These are phyloP conservation scores for Drosophila pseudoobscura DNA, from an alignment of 1,140 invertebrate species.

Conservation along the genomic window DNA sequence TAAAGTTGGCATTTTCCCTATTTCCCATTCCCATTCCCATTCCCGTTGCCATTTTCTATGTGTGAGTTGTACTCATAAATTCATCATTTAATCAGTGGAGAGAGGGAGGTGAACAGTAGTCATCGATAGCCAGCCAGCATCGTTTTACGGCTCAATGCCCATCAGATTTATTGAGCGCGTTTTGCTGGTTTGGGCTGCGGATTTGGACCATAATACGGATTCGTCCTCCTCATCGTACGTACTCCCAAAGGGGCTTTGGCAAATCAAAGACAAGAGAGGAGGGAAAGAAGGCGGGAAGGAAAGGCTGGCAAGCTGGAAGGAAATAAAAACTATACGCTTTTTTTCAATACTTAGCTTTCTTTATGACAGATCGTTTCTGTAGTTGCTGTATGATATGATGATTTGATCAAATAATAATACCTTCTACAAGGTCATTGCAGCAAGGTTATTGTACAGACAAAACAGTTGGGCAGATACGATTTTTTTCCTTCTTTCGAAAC, in stretches of 20 bases:
- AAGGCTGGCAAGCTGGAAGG: neutral
- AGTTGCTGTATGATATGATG: too few species aligned
- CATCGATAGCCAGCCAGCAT: conserved; percentile 50
- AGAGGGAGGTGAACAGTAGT: conserved; percentile 19
- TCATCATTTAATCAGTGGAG: conserved; percentile 59
- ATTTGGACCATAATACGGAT: conserved; percentile 23
- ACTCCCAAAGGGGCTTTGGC: conserved; percentile 7
- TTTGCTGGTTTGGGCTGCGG: conserved; percentile 23
- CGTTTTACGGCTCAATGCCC: conserved; percentile 66
- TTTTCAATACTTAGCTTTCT: too few species aligned
- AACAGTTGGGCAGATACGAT: too few species aligned
- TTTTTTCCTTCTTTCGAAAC: too few species aligned
- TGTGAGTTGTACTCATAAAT: conserved; percentile 58
- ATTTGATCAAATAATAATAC: too few species aligned
- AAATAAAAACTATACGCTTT: too few species aligned
- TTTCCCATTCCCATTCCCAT: conserved; percentile 11
- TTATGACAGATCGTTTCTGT: too few species aligned
- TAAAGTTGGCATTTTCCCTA: conserved; percentile 45
- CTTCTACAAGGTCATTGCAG: too few species aligned
- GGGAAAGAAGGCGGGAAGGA: neutral
- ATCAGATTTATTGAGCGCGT: conserved; percentile 66
- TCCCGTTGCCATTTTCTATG: neutral
- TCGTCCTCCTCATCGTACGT: neutral
- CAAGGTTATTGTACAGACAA: too few species aligned
- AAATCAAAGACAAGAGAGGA: conserved; percentile 35